Base-by-base conservation (phyloP, 2,888 invertebrate species). In the Notodonta ziczac region DNA sequence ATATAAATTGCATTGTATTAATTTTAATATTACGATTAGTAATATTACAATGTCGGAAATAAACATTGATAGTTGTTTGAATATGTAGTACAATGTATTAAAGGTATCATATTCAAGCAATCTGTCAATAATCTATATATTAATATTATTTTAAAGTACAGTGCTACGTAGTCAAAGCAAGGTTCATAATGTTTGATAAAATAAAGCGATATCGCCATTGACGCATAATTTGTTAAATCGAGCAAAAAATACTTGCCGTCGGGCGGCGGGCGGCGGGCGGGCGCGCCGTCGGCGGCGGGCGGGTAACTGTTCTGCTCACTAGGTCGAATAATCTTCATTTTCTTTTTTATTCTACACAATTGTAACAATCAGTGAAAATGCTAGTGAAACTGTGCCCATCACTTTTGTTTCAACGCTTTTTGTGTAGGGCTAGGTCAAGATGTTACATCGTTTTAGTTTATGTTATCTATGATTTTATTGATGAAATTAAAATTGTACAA, bases 271-370 rank as follows among this genome's bases (percentile, higher is more conserved):
- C 80, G 78, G 82, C 84, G 84, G 86, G 76, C 84, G 82, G 82
- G 53, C 53, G 58, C 74, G 14, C 54, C 74, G 54, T 4, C 78
- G 72, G 66, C 80, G 71, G 77, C 72, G 74, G 73, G 76, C 74
- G 75, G 72, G 70, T 76, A 77, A 76, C 77, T 76, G 80, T 78
- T 86, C 89, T 86, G 84, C 85, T 85, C 85, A 90, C 86, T 92
- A 80, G 91, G 89, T 89, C 90, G 85, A 84, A 84, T 87, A 84
- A 86, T 85, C 69, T 77, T 85, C 85, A 83, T 83, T 83, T 79
- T 75, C 74, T 85, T 85, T 82, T 86, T 83, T 82, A 75, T 77
- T 83, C 68, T 72, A 76, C 74, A n/a, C 39, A 7, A 55, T 76
- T 69, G 65, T 79, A 74, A 77, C 73, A 78, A 73, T 71, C 64